These are phyloP conservation scores for Orchestes rusci DNA, from an alignment of 2,888 invertebrate species.

Conservation along the genomic window DNA sequence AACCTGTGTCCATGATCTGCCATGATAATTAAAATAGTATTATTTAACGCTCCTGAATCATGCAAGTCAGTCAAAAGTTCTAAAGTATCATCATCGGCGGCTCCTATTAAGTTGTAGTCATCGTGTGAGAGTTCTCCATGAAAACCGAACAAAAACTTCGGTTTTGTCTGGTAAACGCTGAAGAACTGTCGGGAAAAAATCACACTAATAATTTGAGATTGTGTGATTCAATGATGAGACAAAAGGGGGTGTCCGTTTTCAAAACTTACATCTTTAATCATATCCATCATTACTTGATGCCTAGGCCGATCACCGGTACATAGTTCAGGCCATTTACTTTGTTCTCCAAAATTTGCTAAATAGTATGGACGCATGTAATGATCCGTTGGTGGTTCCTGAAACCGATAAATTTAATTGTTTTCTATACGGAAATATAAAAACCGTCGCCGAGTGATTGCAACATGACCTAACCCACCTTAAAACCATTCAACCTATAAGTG, in stretches of 20 bases:
- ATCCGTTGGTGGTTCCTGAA: constrained; percentile 69
- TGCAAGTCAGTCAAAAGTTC: constrained; percentile 59
- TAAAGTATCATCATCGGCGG: constrained; percentile 66
- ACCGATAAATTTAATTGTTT: constrained; percentile 5
- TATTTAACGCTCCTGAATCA: constrained; percentile 57
- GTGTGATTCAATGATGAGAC: too few species aligned
- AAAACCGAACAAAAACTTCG: constrained; percentile 82
- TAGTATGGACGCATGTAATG: constrained; percentile 84
- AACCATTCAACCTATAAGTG: constrained; percentile 84
- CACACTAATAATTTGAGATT: too few species aligned
- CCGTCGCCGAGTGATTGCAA: too few species aligned
- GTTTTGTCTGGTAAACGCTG: constrained; percentile 56
- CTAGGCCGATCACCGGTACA: constrained; percentile 69
- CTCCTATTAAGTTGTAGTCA: constrained; percentile 69
- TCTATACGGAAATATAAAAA: too few species aligned
- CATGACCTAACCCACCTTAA: constrained; percentile 44
- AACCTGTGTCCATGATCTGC: constrained; percentile 88
- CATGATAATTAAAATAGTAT: constrained; percentile 82
- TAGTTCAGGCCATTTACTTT: constrained; percentile 48
- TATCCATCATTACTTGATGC: constrained; percentile 59
- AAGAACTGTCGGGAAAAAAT: constrained; percentile 45
- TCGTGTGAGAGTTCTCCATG: constrained; percentile 86
- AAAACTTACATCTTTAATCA: constrained; percentile 59
- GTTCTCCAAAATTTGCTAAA: constrained; percentile 55
- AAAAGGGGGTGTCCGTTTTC: too few species aligned